These are phyloP conservation scores for Ptilodon capucinus DNA, from an alignment of 2,888 invertebrate species.

Conservation along the genomic window DNA sequence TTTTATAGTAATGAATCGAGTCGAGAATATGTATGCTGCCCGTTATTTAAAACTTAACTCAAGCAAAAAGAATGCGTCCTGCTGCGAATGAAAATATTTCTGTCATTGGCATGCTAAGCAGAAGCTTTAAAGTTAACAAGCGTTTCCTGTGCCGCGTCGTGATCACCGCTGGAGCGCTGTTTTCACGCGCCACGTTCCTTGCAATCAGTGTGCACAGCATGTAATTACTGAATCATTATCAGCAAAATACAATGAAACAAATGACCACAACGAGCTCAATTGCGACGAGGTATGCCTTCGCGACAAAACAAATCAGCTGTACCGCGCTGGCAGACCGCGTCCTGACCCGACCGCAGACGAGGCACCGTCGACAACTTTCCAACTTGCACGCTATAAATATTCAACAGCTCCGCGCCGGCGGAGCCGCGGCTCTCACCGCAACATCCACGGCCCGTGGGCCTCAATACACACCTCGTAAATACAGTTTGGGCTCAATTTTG, in stretches of 20 bases:
- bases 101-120: constrained; percentile 30
- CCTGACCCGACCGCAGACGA: constrained; percentile 22
- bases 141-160: constrained; percentile 41
- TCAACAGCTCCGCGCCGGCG: constrained; percentile 56
- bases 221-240: constrained; percentile 29
- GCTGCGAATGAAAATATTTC: constrained; percentile 22
- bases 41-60: not conserved
- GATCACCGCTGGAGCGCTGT: constrained; percentile 12
- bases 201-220: constrained; percentile 19
- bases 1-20: too few relatives aligned
- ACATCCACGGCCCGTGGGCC: constrained; percentile 27
- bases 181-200: constrained; percentile 20
- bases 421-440: constrained; percentile 47
- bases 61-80: constrained; percentile 15
- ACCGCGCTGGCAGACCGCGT: constrained; percentile 33
- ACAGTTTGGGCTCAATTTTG: constrained; percentile 82
- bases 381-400: constrained; percentile 74
- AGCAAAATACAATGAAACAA: constrained; percentile 42
- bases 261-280: constrained; percentile 46
- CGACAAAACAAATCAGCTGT: constrained; percentile 68
- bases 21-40: not conserved
- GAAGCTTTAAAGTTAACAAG: constrained; percentile 29
- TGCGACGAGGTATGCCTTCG: constrained; percentile 41
- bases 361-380: constrained; percentile 59
- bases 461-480: constrained; percentile 72